Conservation (phyloP, 1,140 invertebrate genomes). For the Hyles vespertilio region DNA sequence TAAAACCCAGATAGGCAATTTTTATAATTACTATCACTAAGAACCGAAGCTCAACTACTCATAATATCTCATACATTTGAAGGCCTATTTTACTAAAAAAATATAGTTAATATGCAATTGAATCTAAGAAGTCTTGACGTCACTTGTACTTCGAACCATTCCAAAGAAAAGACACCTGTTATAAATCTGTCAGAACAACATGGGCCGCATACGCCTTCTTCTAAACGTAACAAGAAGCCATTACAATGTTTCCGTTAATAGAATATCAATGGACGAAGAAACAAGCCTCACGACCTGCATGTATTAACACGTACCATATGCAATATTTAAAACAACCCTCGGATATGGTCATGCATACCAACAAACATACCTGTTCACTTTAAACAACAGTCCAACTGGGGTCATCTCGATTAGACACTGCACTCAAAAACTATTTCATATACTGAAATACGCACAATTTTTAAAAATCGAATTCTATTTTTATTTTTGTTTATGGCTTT, state of each 20-base stretch:
- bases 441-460: background rate
- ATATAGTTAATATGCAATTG: no score
- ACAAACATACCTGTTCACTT: slow-evolving; percentile 70
- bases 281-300: slow-evolving; percentile 15
- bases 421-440: slow-evolving; percentile 28
- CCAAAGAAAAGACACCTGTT: no score
- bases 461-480: slow-evolving; percentile 9
- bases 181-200: no score
- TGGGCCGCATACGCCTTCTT: no score
- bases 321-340: slow-evolving; percentile 31
- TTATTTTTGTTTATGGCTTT: no score
- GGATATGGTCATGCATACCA: slow-evolving; percentile 12
- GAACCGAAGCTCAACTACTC: no score
- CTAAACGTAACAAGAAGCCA: slow-evolving; percentile 10
- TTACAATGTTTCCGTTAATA: slow-evolving; percentile 11
- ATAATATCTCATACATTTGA: no score
- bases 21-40: no score
- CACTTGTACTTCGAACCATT: no score
- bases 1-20: no score
- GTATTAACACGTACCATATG: slow-evolving; percentile 29
- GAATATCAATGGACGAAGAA: slow-evolving; percentile 14
- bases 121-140: no score
- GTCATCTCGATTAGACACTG: slow-evolving; percentile 50
- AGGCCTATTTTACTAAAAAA: no score
- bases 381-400: slow-evolving; percentile 71